These are phyloP conservation scores for Notodonta dromedarius DNA, from an alignment of 2,888 invertebrate genomes.

Conservation along the genomic window DNA sequence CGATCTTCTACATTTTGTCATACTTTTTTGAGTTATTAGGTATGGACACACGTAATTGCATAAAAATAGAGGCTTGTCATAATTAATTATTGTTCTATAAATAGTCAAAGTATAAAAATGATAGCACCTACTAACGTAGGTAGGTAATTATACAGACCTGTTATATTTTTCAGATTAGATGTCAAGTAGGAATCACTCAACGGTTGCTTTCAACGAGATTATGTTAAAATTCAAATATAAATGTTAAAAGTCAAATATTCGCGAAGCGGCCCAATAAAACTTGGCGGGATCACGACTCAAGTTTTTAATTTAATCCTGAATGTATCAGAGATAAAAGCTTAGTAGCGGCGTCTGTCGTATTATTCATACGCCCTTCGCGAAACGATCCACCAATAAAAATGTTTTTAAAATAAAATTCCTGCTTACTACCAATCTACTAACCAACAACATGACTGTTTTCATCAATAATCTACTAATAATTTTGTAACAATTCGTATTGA, in stretches of 20 bases:
- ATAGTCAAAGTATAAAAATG: too few relatives aligned
- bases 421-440: too few relatives aligned
- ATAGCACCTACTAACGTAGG: too few relatives aligned
- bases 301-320: constrained; percentile 60
- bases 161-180: constrained; percentile 3
- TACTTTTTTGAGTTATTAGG: too few relatives aligned
- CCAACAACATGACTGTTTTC: constrained; percentile 25
- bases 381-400: constrained; percentile 28
- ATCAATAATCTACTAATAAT: too few relatives aligned
- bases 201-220: constrained; percentile 44
- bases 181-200: constrained; percentile 30
- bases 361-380: constrained; percentile 38
- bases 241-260: constrained; percentile 60
- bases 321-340: constrained; percentile 47
- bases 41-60: too few relatives aligned
- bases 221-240: constrained; percentile 69
- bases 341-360: constrained; percentile 33
- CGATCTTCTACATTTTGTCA: too few relatives aligned
- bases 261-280: constrained; percentile 56
- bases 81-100: too few relatives aligned
- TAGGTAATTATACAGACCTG: neutral
- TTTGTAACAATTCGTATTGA: too few relatives aligned
- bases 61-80: too few relatives aligned
- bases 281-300: constrained; percentile 51
- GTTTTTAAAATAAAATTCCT: constrained; percentile 10